These are phyloP conservation scores for Pleuronectes platessa DNA, from an alignment of 2,113 vertebrate species.

Conservation along the genomic window DNA sequence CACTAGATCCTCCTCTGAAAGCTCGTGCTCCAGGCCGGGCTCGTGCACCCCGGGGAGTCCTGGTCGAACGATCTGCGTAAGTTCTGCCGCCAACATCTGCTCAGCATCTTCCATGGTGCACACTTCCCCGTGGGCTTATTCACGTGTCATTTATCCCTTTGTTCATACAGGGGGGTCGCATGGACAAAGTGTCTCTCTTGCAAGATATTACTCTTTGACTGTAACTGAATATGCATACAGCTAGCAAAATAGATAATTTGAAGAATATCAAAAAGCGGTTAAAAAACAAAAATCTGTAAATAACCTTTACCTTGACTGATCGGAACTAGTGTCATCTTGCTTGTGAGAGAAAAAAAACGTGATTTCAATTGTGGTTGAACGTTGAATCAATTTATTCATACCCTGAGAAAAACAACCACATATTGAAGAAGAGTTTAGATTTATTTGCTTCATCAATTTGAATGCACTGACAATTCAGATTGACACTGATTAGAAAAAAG, in stretches of 20 bases:
- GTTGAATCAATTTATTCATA: conserved; percentile 2
- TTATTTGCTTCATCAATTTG: conserved; percentile 35
- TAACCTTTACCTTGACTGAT: conserved; percentile 64
- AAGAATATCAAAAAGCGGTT: background rate
- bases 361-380: conserved; percentile 58
- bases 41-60: conserved; percentile 96
- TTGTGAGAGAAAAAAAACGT: conserved; percentile 21
- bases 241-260: conserved; percentile 16
- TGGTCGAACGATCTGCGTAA: conserved; percentile 95
- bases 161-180: conserved; percentile 61
- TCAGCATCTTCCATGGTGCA: conserved; percentile 28
- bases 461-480: conserved; percentile 44
- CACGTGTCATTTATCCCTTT: conserved; percentile 47
- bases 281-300: background rate
- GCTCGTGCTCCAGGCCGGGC: conserved; percentile 92
- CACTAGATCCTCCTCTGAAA: conserved; percentile 93
- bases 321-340: conserved; percentile 51
- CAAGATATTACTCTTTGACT: conserved; percentile 36
- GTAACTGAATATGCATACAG: conserved; percentile 7
- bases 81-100: conserved; percentile 66
- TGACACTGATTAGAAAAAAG: conserved; percentile 18
- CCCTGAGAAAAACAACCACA: conserved; percentile 35
- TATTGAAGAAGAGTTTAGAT: conserved; percentile 40
- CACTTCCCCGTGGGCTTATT: conserved; percentile 22
- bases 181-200: conserved; percentile 45